Evolutionary conservation across 2,888 invertebrate genomes (phyloP), one percentile per base, ranked within the genome.

Genomic region (Andrena praecox): DNA sequence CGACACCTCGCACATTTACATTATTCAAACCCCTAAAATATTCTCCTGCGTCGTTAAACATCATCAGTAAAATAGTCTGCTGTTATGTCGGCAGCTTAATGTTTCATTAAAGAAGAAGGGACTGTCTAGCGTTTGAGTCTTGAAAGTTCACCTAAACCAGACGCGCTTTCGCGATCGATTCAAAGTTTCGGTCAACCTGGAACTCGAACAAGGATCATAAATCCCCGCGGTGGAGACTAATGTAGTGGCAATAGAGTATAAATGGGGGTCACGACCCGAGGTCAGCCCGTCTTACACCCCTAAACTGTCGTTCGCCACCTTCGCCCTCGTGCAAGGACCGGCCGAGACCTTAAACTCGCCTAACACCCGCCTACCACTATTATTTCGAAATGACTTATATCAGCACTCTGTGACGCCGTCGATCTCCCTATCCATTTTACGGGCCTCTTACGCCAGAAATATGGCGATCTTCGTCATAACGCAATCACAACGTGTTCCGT

Each of bases 181-280:
- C 89, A 90, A 91, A 91, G 90, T 90, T 91, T 90, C 87, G 90
- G 90, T 91, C 89, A 90, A 89, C 90, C 89, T 87, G 89, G 86
- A 89, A 90, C 87, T 91, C 85, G 89, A 90, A 90, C 89, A 89
- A 90, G 90, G 90, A 91, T 93, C 92, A 92, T 93, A 93, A 94
- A 93, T 94, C 91, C 91, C 90, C 82, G 87, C 85, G 89, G 91
- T 89, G 87, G 88, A 92, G 93, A 93, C 93, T 93, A 93, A 94
- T 94, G 93, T 93, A 93, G 93, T 94, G 93, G 93, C 93, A 93
- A 93, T 93, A 93, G 93, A 93, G 93, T 93, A 93, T 93, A 93
- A 94, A 93, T 93, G 93, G 93, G 92, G 93, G 93, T 93, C 92
- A 90, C 89, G 92, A 91, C 91, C 92, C 90, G 91, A 90, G 93